Conservation (phyloP, 2,797 vertebrate genomes). For the Mormyrops attenuatus region DNA sequence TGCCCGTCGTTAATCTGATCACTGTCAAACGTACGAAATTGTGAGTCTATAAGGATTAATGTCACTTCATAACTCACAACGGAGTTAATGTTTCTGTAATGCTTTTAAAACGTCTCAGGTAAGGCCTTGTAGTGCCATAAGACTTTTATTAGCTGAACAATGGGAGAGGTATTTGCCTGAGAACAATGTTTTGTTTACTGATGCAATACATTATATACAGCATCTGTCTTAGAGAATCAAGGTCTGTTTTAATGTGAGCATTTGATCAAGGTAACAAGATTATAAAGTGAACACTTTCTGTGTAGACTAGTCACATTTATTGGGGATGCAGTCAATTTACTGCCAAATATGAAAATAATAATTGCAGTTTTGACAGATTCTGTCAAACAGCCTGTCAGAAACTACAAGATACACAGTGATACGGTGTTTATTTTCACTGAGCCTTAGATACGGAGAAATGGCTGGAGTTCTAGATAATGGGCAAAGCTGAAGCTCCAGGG, state of each 20-base stretch:
- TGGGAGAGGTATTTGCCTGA: neutral
- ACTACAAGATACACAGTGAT: neutral
- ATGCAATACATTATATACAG: neutral
- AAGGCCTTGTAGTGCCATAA: neutral
- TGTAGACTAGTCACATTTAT: neutral
- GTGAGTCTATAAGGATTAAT: neutral
- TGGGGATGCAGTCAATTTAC: neutral
- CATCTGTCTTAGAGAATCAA: neutral
- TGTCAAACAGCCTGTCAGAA: neutral
- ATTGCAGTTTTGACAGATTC: neutral
- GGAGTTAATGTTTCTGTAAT: neutral
- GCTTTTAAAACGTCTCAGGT: neutral
- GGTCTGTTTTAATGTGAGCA: neutral
- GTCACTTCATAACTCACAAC: neutral
- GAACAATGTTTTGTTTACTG: neutral
- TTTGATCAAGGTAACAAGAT: conserved; percentile 1
- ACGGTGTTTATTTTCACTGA: neutral
- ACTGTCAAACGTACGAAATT: neutral
- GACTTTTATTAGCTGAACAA: neutral
- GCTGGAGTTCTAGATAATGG: neutral
- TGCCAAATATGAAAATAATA: conserved; percentile 3
- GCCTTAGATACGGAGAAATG: neutral
- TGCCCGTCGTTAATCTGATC: neutral
- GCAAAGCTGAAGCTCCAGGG: neutral
- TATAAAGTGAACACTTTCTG: neutral